phyloP scores from a whole-genome alignment of 2,113 vertebrate species.

The Dasypus novemcinctus region DNA sequence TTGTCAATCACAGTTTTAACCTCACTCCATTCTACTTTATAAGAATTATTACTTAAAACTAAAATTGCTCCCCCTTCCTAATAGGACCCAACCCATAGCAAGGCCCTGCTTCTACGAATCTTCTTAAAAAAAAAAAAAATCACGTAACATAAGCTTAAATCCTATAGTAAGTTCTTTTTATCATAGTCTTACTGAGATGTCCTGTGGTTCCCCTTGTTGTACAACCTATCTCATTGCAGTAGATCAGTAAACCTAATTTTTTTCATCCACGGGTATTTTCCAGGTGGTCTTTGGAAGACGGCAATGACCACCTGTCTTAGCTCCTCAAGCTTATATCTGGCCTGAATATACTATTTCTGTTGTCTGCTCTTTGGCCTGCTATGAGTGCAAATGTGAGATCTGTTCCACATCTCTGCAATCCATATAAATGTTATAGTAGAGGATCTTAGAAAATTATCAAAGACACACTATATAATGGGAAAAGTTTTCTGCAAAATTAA shows the following conservation, averaged over 20 bases:
- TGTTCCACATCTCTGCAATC: neutral
- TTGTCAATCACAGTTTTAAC: neutral
- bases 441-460: neutral
- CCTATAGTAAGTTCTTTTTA: neutral
- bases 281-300: neutral
- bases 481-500: neutral
- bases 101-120: neutral
- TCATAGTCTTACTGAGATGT: neutral
- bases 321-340: neutral
- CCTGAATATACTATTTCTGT: neutral
- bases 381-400: neutral
- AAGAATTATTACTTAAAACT: neutral
- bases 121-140: neutral
- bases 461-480: neutral
- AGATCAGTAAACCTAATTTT: neutral
- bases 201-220: accelerated
- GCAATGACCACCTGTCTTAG: neutral
- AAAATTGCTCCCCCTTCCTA: neutral
- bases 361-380: neutral
- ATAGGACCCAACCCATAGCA: neutral
- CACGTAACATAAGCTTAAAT: neutral
- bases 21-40: neutral
- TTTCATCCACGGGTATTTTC: neutral
- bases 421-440: neutral
- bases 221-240: neutral